Conservation (phyloP, 2,113 vertebrate species). For the Sphaerodactylus townsendi region DNA sequence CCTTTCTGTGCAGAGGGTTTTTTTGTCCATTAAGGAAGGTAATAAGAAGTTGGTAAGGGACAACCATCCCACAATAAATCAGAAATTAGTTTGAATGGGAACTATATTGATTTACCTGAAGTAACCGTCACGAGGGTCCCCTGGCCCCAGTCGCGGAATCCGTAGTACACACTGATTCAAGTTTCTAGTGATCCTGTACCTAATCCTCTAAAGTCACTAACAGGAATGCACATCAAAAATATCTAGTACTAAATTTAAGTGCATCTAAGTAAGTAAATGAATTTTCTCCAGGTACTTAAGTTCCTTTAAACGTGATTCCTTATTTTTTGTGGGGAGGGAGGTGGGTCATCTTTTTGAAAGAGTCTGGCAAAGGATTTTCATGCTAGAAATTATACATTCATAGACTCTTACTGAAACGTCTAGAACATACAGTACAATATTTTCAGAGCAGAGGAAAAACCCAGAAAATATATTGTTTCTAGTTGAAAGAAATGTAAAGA, state of each 20-base stretch:
- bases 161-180: neutral
- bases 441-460: neutral
- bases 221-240: neutral
- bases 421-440: neutral
- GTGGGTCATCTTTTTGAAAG: neutral
- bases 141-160: slow-evolving; percentile 41
- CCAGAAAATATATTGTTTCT: neutral
- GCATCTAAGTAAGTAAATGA: neutral
- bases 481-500: no score
- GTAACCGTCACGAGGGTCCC: slow-evolving; percentile 51
- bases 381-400: neutral
- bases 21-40: neutral
- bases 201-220: neutral
- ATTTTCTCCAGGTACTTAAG: neutral
- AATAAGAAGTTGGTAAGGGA: neutral
- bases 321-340: neutral
- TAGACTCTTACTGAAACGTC: neutral
- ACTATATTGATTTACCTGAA: slow-evolving; percentile 18
- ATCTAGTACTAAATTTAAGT: neutral
- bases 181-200: neutral
- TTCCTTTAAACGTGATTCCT: neutral
- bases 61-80: neutral
- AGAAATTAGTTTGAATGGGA: neutral
- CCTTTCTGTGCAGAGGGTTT: neutral
- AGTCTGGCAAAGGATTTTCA: neutral